Percentiles rank a stretch among this genome's conserved stretches.
These are phyloP conservation scores for Sciurus carolinensis DNA, from an alignment of 2,797 vertebrate species.

Conservation along the genomic window DNA sequence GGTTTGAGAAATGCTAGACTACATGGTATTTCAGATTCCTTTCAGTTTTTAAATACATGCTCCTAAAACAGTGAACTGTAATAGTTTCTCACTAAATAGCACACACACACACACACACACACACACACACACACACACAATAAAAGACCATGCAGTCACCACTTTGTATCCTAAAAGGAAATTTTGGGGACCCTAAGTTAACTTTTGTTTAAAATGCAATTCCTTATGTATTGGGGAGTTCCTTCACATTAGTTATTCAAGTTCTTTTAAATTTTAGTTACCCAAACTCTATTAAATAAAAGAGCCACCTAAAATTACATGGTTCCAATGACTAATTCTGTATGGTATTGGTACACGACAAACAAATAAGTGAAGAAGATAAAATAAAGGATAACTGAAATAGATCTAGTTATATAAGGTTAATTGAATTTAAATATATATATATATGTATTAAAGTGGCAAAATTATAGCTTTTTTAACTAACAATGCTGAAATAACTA, in stretches of 20 bases:
- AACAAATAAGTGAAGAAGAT: not conserved
- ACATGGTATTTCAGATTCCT: not conserved
- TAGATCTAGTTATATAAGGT: not conserved
- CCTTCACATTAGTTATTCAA: not conserved
- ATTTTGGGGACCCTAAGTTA: not conserved
- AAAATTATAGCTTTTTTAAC: not conserved
- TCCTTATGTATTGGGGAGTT: not conserved
- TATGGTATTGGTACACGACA: not conserved
- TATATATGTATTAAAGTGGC: not conserved
- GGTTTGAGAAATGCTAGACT: not conserved
- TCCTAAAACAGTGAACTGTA: not conserved
- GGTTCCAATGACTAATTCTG: not conserved
- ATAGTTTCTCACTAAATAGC: not conserved
- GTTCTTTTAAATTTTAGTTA: not conserved
- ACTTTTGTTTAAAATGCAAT: not conserved
- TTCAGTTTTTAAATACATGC: not conserved
- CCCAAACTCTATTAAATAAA: not conserved
- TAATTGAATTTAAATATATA: not conserved
- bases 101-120: not conserved
- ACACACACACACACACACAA: not conserved
- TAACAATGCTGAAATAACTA: not conserved
- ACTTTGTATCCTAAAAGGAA: not conserved
- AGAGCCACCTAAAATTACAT: not conserved
- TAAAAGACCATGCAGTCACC: not conserved
- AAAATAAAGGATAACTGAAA: not conserved